Conservation (phyloP, 1,140 invertebrate genomes). For the Drosophila rufa region DNA sequence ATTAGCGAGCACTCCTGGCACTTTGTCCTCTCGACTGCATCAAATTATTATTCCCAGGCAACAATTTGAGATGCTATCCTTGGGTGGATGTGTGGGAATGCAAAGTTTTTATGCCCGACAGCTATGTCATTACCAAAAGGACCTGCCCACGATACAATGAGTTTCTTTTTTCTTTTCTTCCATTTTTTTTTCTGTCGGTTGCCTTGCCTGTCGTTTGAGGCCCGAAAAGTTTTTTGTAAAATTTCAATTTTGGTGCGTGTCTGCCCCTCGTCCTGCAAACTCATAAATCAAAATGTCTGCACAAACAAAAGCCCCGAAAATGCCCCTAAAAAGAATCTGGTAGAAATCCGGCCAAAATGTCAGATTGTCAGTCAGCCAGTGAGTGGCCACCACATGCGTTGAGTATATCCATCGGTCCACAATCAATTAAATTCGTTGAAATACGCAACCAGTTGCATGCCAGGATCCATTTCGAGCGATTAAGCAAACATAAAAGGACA, state of each 20-base stretch:
- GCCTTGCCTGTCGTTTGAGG: slow-evolving; percentile 50
- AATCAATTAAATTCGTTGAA: slow-evolving; percentile 67
- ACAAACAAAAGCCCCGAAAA: slow-evolving; percentile 66
- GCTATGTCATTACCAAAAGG: slow-evolving; percentile 66
- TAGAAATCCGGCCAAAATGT: slow-evolving; percentile 37
- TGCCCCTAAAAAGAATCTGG: slow-evolving; percentile 39
- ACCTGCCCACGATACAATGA: slow-evolving; percentile 44
- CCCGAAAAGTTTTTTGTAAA: slow-evolving; percentile 64
- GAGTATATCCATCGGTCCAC: slow-evolving; percentile 12
- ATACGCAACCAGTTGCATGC: slow-evolving; percentile 58
- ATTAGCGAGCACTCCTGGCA: slow-evolving; percentile 55
- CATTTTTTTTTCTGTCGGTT: not conserved
- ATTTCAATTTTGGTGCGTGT: slow-evolving; percentile 68
- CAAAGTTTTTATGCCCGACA: slow-evolving; percentile 65
- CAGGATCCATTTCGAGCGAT: slow-evolving; percentile 61
- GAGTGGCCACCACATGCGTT: slow-evolving; percentile 45
- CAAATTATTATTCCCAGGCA: slow-evolving; percentile 66
- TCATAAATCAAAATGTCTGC: slow-evolving; percentile 81
- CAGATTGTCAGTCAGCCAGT: slow-evolving; percentile 38
- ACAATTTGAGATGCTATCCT: slow-evolving; percentile 49
- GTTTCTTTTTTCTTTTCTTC: slow-evolving; percentile 25
- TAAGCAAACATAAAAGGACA: slow-evolving; percentile 61
- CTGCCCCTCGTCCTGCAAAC: slow-evolving; percentile 38
- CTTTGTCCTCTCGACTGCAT: slow-evolving; percentile 40
- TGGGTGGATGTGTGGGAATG: slow-evolving; percentile 39